Base-by-base conservation (phyloP, 2,888 invertebrate species). In the Drosophila fulvimacula region DNA sequence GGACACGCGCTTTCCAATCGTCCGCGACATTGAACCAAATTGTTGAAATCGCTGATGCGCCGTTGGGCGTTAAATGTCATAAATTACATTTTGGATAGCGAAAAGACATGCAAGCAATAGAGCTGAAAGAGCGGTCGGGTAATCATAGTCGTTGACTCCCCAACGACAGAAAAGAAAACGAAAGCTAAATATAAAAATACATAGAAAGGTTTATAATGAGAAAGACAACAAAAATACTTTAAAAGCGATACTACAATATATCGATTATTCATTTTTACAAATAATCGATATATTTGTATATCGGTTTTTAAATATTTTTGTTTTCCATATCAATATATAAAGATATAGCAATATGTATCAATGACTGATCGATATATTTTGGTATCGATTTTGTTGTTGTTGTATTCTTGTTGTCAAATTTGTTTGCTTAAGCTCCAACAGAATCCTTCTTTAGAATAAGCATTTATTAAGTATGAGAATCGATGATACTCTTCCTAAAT, bases 31-130 rank as follows among this genome's bases (percentile, higher is more conserved):
- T 72, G 68, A 44, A 55, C 68, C 83, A 86, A 89, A 82, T 88
- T 81, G 76, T 71, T 79, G 61, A 79, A 87, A 81, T 78, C 79
- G 70, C 81, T 69, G 78, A 79, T 80, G 83, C 77, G 83, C 78
- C 79, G 36, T 77, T 74, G 73, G 76, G 81, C 81, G 74, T 76
- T 73, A 72, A 85, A 76, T 73, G 75, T 69, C 64, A 79, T 81
- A 82, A 88, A 82, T 82, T 78, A 80, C 81, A 62, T 78, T 81
- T 75, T 72, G 73, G 66, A 79, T 72, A 60, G 72, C 48, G 61
- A 51, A 61, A 61, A 65, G 38, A 65, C 78, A 30, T 9, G 19
- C 0, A 3, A 9, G 9, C 19, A 49, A 10, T 5, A 9, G 9
- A 19, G 11, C 30, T 17, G 17, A 5, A n/a, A 15, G 5, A 0